phyloP scores from a whole-genome alignment of 2,797 vertebrate genomes.

The Rhincodon typus region DNA sequence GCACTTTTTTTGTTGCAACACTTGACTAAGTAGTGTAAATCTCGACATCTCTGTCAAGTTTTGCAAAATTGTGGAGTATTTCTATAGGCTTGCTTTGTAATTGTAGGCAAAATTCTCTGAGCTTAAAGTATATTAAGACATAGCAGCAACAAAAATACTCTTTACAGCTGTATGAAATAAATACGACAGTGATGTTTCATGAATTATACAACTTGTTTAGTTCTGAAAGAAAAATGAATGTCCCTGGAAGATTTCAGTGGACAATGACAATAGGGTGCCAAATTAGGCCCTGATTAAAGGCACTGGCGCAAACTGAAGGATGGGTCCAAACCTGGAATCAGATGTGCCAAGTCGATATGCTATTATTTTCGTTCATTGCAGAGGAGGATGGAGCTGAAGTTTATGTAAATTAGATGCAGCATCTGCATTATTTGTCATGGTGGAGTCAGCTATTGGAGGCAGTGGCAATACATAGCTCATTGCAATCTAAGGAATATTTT shows the following conservation, averaged over 20 bases:
- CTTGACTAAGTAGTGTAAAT: slow-evolving; percentile 76
- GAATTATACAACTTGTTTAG: slow-evolving; percentile 29
- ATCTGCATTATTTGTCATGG: not conserved
- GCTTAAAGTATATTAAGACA: not conserved
- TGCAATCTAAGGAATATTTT: too few species aligned
- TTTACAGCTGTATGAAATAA: slow-evolving; percentile 25
- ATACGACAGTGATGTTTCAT: slow-evolving; percentile 15
- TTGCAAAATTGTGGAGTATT: slow-evolving; percentile 11
- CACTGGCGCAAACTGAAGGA: not conserved
- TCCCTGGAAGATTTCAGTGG: not conserved
- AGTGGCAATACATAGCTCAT: not conserved
- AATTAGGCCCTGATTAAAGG: not conserved
- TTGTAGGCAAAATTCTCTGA: not conserved
- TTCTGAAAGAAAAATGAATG: not conserved
- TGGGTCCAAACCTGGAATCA: not conserved
- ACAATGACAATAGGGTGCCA: not conserved
- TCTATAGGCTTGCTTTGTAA: not conserved
- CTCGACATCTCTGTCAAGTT: slow-evolving; percentile 45
- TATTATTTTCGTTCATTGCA: not conserved
- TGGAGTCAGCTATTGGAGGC: not conserved
- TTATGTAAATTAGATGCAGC: not conserved
- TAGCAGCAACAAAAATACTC: not conserved
- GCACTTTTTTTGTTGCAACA: slow-evolving; percentile 67
- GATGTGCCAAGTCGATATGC: not conserved
- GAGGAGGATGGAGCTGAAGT: not conserved